Evolutionary conservation across 2,797 vertebrate genomes (phyloP).

Genomic region (Lepus townsendii): DNA sequence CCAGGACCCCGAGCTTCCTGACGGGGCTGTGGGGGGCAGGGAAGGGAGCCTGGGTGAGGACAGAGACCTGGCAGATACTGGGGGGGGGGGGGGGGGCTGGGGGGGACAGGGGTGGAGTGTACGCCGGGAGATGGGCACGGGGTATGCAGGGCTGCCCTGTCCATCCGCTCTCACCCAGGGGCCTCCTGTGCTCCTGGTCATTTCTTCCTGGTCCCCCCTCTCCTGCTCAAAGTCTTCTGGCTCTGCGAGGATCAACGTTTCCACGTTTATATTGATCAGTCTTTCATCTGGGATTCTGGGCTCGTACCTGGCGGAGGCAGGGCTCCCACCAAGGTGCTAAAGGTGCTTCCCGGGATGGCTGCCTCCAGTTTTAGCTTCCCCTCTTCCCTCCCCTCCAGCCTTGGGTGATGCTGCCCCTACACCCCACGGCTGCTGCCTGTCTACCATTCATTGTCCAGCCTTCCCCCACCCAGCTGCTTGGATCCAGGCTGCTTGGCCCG

Average conservation of each 20-base stretch:
- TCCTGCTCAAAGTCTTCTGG: neutral
- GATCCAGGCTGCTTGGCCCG: neutral
- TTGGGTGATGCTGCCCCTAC: neutral
- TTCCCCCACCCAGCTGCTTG: neutral
- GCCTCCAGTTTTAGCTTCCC: neutral
- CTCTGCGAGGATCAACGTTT: neutral
- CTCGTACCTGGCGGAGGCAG: neutral
- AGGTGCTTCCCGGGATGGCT: too few species aligned
- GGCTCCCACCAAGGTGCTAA: neutral
- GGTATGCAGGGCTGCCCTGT: neutral
- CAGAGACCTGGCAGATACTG: neutral
- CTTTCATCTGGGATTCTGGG: neutral
- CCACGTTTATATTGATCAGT: neutral
- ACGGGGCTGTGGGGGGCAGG: neutral
- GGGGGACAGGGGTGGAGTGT: neutral
- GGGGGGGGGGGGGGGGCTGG: too few species aligned
- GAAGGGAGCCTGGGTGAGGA: neutral
- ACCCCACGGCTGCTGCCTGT: rapidly evolving
- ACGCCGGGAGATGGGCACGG: rapidly evolving
- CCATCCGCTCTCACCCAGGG: rapidly evolving
- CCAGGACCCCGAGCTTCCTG: neutral
- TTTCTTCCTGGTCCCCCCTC: rapidly evolving
- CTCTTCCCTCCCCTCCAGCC: neutral
- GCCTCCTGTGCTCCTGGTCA: neutral
- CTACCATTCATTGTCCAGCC: rapidly evolving